phyloP scores from a whole-genome alignment of 2,888 invertebrate genomes.

The Cephus runcator region DNA sequence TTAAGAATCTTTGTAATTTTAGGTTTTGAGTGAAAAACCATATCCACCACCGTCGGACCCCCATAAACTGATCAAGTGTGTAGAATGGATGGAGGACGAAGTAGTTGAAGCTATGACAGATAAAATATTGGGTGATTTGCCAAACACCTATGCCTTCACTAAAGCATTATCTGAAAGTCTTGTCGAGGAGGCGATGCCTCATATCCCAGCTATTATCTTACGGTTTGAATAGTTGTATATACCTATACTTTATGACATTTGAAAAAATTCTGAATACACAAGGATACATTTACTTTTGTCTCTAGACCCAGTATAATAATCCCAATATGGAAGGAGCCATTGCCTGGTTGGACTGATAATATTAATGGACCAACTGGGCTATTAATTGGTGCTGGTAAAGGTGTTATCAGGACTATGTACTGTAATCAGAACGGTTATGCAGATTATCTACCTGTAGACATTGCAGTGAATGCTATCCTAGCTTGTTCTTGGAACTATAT shows the following conservation, averaged over 20 bases:
- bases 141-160: slow-evolving; percentile 94
- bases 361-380: slow-evolving; percentile 92
- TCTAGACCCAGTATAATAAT: slow-evolving; percentile 73
- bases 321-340: slow-evolving; percentile 85
- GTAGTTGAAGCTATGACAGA: slow-evolving; percentile 74
- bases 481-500: slow-evolving; percentile 75
- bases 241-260: background rate
- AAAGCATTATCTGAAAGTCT: slow-evolving; percentile 90
- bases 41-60: slow-evolving; percentile 87
- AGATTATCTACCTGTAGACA: slow-evolving; percentile 83
- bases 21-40: slow-evolving; percentile 81
- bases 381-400: slow-evolving; percentile 84
- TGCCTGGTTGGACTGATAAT: slow-evolving; percentile 93
- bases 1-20: slow-evolving; percentile 2
- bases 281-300: background rate
- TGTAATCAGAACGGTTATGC: slow-evolving; percentile 82
- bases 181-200: slow-evolving; percentile 80
- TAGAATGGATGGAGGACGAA: slow-evolving; percentile 84
- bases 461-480: slow-evolving; percentile 82
- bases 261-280: background rate
- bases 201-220: slow-evolving; percentile 82
- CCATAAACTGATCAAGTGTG: slow-evolving; percentile 78
- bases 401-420: slow-evolving; percentile 89
- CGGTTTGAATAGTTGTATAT: slow-evolving; percentile 69
- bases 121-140: slow-evolving; percentile 79